Percentiles rank a stretch among this genome's conserved stretches.
Conservation (phyloP, 1,140 invertebrate species). For the Drosophila varians region DNA sequence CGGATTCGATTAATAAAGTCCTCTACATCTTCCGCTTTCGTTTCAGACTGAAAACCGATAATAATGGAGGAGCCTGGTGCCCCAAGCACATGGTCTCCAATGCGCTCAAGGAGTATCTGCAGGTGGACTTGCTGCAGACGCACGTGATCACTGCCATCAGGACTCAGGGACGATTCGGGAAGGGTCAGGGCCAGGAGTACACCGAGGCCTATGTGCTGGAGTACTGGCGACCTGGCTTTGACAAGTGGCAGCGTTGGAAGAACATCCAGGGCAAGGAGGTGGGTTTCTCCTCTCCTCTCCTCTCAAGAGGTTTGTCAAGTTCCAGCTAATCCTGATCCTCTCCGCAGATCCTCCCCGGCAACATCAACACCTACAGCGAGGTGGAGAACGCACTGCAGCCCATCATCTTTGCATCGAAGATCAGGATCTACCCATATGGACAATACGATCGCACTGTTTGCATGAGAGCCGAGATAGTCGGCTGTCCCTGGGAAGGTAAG, state of each 20-base stretch:
- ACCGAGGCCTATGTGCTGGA: constrained; percentile 95
- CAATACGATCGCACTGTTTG: constrained; percentile 95
- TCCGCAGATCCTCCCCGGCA: constrained; percentile 91
- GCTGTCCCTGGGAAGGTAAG: constrained; percentile 92
- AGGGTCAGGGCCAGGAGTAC: constrained; percentile 96
- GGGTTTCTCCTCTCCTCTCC: constrained; percentile 58
- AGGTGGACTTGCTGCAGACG: constrained; percentile 91
- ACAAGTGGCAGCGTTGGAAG: constrained; percentile 92
- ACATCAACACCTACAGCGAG: constrained; percentile 93
- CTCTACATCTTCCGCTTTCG: constrained; percentile 59
- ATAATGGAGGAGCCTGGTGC: constrained; percentile 97
- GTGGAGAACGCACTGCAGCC: constrained; percentile 91
- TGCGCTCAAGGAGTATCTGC: constrained; percentile 93
- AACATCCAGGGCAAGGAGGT: constrained; percentile 91
- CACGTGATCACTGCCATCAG: constrained; percentile 92
- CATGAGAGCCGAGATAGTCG: constrained; percentile 95
- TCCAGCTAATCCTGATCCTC: neutral
- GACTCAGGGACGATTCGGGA: constrained; percentile 96
- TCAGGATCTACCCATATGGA: constrained; percentile 95
- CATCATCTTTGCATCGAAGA: constrained; percentile 92
- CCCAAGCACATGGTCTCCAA: constrained; percentile 94
- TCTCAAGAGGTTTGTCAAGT: neutral
- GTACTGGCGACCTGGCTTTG: constrained; percentile 93
- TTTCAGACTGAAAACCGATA: constrained; percentile 92
- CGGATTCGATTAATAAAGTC: constrained; percentile 77